A percentile compares a stretch with the other conserved stretches of the same genome.
Evolutionary conservation across 2,888 invertebrate genomes (phyloP).

Genomic region (Cremastinae sp.): DNA sequence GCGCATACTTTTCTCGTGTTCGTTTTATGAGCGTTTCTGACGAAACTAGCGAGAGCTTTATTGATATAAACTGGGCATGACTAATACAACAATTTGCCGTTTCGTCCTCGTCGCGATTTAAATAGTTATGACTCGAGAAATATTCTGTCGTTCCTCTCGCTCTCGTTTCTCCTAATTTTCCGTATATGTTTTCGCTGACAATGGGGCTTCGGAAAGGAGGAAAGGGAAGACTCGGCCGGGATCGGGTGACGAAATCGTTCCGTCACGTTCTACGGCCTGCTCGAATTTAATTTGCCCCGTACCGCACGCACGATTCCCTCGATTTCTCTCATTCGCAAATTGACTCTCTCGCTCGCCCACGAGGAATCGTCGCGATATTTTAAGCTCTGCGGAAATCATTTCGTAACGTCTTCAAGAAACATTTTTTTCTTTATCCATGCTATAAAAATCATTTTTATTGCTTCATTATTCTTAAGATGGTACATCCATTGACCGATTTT

Average conservation of each 20-base stretch:
- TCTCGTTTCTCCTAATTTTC: conserved; percentile 29
- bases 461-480: too few species aligned
- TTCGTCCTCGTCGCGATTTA: conserved; percentile 69
- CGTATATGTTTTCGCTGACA: conserved; percentile 62
- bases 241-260: conserved; percentile 73
- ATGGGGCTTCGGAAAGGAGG: conserved; percentile 26
- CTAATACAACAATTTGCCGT: conserved; percentile 78
- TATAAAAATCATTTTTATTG: too few species aligned
- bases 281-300: conserved; percentile 76
- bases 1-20: too few species aligned
- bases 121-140: conserved; percentile 77
- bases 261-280: conserved; percentile 76
- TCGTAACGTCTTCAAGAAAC: background rate
- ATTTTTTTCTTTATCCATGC: background rate
- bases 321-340: conserved; percentile 66
- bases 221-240: conserved; percentile 3
- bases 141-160: conserved; percentile 6
- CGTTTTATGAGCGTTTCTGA: background rate
- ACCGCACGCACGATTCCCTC: conserved; percentile 11
- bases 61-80: conserved; percentile 78
- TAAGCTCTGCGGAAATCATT: conserved; percentile 22
- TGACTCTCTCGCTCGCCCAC: conserved; percentile 72
- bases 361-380: conserved; percentile 47
- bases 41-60: conserved; percentile 60
- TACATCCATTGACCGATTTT: too few species aligned